Evolutionary conservation across 2,113 vertebrate genomes (phyloP), one percentile per base, ranked within the genome.

Genomic region (Enhydra lutris): DNA sequence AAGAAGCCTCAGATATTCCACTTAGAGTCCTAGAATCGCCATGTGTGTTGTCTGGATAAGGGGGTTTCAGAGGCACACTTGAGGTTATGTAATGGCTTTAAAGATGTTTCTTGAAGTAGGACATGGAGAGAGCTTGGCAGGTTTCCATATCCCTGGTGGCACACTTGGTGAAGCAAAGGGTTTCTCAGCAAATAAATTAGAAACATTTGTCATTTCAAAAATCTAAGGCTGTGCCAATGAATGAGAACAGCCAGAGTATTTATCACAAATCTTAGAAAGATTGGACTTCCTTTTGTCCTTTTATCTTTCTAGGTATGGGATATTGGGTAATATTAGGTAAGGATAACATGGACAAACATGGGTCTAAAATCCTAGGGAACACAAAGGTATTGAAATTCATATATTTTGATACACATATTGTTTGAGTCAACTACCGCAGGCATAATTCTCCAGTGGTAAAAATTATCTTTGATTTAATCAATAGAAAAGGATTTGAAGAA

Each of bases 161-260:
- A 95, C 50, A 95, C n/a, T 98, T 95, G 88, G 81, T 81, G 45
- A 94, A 78, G 85, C 57, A 97, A 95, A 92, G 34, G 17, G 34
- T 52, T 98, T 97, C 81, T 83, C 90, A 34, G 21, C 84, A 88
- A 94, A 91, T 92, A 90, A 96, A 92, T 96, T 91, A 95, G 65
- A 94, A 94, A 89, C 59, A 89, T 95, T 96, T 97, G 65, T 96
- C 81, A 63, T 81, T 95, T 96, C 65, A 91, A 94, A 96, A 97
- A 61, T 93, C n/a, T 15, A 95, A 88, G 63, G 67, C 52, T 78
- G 36, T 96, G 81, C 91, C 88, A 97, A 63, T n/a, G 45, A 63
- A 80, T 76, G 84, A 95, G 59, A 45, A 74, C 45, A 97, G 45
- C 63, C 76, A 73, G 71, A 59, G n/a, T 89, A 86, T 96, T 90